phyloP scores from a whole-genome alignment of 2,888 invertebrate species.

The Spialia ferax region DNA sequence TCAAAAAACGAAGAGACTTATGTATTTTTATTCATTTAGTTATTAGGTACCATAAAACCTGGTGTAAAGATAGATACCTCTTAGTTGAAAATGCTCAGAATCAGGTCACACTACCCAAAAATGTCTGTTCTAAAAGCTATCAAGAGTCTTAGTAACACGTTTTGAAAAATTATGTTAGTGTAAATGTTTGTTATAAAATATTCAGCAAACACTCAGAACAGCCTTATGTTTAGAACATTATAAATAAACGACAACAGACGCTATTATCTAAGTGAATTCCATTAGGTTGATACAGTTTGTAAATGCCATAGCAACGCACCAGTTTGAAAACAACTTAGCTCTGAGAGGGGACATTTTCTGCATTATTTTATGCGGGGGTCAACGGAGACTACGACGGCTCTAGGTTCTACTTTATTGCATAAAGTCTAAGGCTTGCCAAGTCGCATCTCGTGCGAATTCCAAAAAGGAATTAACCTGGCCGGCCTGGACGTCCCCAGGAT shows the following conservation, averaged over 20 bases:
- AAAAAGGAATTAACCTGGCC: constrained; percentile 71
- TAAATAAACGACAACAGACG: constrained; percentile 26
- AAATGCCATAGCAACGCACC: constrained; percentile 37
- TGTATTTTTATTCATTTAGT: too few species aligned
- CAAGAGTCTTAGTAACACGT: neutral
- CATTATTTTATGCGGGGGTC: constrained; percentile 40
- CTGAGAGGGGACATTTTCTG: constrained; percentile 42
- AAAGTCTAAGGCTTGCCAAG: constrained; percentile 47
- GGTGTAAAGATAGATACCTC: too few species aligned
- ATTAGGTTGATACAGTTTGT: constrained; percentile 31
- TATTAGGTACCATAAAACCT: too few species aligned
- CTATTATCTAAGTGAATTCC: constrained; percentile 37
- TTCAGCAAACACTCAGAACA: constrained; percentile 30
- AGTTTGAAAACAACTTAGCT: constrained; percentile 28
- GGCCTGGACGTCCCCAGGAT: constrained; percentile 57
- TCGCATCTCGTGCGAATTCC: constrained; percentile 59
- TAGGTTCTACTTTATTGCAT: constrained; percentile 23
- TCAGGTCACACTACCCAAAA: neutral
- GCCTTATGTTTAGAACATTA: constrained; percentile 21
- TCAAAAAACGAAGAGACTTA: too few species aligned
- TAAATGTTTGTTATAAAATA: constrained; percentile 38
- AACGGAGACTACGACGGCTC: constrained; percentile 15
- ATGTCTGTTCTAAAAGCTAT: constrained; percentile 30
- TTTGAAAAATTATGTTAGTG: constrained; percentile 29
- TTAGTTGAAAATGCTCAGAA: too few species aligned